A percentile compares a stretch with the other conserved stretches of the same genome.
Conservation (phyloP, 1,140 invertebrate genomes). For the Drosophila sp. region DNA sequence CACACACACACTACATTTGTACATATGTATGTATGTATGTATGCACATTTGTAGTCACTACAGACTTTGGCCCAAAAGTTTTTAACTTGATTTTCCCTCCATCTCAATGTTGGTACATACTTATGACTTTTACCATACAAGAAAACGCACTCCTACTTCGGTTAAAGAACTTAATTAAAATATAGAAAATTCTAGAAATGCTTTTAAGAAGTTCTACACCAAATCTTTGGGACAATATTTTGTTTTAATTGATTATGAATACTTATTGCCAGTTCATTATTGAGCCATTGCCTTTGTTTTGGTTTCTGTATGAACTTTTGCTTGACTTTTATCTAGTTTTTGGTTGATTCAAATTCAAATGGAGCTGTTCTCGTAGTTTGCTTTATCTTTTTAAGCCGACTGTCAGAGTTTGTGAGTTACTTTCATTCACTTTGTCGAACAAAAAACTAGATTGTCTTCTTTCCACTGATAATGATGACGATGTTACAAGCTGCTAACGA, state of each 20-base stretch:
- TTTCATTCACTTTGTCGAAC: constrained; percentile 58
- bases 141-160: no score
- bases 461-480: constrained; percentile 38
- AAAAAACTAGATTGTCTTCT: constrained; percentile 59
- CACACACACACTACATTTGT: constrained; percentile 20
- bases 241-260: not conserved
- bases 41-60: no score
- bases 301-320: not conserved
- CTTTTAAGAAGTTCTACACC: no score
- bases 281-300: not conserved
- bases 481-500: constrained; percentile 44
- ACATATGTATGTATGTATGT: constrained; percentile 15
- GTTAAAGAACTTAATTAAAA: no score
- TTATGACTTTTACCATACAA: constrained; percentile 61
- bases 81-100: not conserved
- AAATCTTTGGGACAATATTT: no score
- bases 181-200: no score
- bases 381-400: constrained; percentile 25
- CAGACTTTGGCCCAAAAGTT: not conserved
- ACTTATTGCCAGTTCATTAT: not conserved
- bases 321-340: not conserved
- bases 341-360: constrained; percentile 9
- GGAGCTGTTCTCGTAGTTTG: not conserved
- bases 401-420: constrained; percentile 54
- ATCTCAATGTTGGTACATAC: constrained; percentile 42